phyloP scores from a whole-genome alignment of 2,888 invertebrate species.

The Brenthis hecate region DNA sequence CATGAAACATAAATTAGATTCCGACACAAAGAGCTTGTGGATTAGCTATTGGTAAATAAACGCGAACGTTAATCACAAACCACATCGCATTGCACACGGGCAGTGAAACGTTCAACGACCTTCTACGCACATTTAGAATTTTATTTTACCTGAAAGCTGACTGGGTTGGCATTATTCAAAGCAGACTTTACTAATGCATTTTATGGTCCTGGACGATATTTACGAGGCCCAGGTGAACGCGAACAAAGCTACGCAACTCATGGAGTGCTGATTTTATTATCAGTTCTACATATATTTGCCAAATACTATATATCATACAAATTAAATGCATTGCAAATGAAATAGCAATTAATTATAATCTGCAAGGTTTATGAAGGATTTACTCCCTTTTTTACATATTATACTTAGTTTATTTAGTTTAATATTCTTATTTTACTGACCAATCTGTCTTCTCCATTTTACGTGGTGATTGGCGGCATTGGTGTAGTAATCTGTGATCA shows the following conservation, averaged over 20 bases:
- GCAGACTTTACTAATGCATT: constrained; percentile 75
- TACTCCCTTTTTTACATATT: no score
- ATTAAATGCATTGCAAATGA: neutral
- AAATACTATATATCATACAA: neutral
- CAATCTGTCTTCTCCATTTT: no score
- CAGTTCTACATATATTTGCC: constrained; percentile 31
- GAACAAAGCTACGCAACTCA: constrained; percentile 63
- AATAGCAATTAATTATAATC: no score
- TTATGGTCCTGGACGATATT: constrained; percentile 72
- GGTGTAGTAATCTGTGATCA: no score
- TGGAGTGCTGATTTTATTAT: constrained; percentile 53
- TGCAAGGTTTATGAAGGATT: no score
- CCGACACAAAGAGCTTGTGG: neutral
- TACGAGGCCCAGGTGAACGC: constrained; percentile 72
- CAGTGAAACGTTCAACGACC: constrained; percentile 31
- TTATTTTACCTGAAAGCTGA: constrained; percentile 43
- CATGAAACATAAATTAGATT: no score
- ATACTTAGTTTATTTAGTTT: no score
- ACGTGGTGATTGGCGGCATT: no score
- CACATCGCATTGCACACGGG: constrained; percentile 6
- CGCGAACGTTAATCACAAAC: constrained; percentile 9
- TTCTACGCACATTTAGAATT: constrained; percentile 33
- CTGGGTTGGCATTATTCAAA: constrained; percentile 66
- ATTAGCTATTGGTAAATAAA: constrained; percentile 7
- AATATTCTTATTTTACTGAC: no score